Percentiles rank a stretch among this genome's conserved stretches.
Evolutionary conservation across 1,140 invertebrate genomes (phyloP).

Genomic region (Paramacrobiotus metropolitanus): DNA sequence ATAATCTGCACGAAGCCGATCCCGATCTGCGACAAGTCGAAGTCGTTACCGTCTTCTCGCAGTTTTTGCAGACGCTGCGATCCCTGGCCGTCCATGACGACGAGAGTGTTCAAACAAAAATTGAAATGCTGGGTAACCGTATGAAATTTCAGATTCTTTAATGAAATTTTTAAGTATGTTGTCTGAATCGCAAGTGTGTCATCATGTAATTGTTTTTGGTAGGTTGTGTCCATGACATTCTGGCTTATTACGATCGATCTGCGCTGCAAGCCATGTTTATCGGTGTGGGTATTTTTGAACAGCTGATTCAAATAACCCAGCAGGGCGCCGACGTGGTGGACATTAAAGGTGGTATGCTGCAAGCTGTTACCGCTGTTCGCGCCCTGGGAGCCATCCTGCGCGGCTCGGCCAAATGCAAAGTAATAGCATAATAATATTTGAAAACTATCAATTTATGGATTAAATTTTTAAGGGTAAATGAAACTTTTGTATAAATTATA

Average conservation of each 20-base stretch:
- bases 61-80: neutral
- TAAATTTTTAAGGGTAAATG: no score
- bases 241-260: conserved; percentile 16
- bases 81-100: neutral
- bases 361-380: neutral
- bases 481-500: no score
- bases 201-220: conserved; percentile 4
- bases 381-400: neutral
- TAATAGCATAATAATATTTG: no score
- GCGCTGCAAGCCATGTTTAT: conserved; percentile 18
- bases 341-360: neutral
- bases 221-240: conserved; percentile 19
- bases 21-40: conserved; percentile 16
- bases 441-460: no score
- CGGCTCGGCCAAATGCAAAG: neutral
- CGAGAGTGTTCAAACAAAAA: neutral
- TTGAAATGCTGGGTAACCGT: neutral
- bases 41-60: neutral
- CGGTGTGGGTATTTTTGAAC: conserved; percentile 18
- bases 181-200: neutral
- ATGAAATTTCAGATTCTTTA: neutral
- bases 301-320: conserved; percentile 12
- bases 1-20: conserved; percentile 17
- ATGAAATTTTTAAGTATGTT: neutral
- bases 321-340: neutral